Evolutionary conservation across 2,113 vertebrate genomes (phyloP).

Genomic region (Paramisgurnus dabryanus): DNA sequence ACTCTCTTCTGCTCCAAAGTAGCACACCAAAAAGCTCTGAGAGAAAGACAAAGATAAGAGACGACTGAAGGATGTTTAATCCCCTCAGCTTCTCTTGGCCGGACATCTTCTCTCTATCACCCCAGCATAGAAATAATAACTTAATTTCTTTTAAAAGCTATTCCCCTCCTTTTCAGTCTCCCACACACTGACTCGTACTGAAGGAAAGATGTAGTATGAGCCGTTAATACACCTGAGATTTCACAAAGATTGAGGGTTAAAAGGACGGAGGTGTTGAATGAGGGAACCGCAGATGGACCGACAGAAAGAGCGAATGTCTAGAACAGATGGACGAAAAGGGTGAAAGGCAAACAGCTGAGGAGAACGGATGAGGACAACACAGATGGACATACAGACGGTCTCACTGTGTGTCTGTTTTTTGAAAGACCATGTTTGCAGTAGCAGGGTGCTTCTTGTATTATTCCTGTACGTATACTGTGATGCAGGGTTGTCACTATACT

Average conservation of each 20-base stretch:
- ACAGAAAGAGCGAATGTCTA: constrained; percentile 7
- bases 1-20: not conserved
- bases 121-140: constrained; percentile 33
- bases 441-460: too few relatives aligned
- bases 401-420: not conserved
- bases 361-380: constrained; percentile 22
- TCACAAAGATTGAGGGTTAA: not conserved
- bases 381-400: constrained; percentile 39
- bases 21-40: constrained; percentile 19
- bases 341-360: constrained; percentile 26
- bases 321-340: constrained; percentile 28
- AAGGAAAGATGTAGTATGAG: not conserved
- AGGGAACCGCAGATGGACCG: constrained; percentile 37
- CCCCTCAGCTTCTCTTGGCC: constrained; percentile 35
- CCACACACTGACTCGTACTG: not conserved
- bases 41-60: constrained; percentile 37
- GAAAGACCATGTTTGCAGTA: not conserved
- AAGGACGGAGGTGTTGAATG: constrained; percentile 23
- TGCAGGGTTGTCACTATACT: too few relatives aligned
- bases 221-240: not conserved
- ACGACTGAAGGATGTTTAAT: constrained; percentile 38
- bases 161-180: constrained; percentile 5
- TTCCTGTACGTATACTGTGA: too few relatives aligned
- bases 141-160: constrained; percentile 27
- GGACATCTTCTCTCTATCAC: constrained; percentile 10